Base-by-base conservation (phyloP, 2,888 invertebrate species). In the Diaphora mendica region DNA sequence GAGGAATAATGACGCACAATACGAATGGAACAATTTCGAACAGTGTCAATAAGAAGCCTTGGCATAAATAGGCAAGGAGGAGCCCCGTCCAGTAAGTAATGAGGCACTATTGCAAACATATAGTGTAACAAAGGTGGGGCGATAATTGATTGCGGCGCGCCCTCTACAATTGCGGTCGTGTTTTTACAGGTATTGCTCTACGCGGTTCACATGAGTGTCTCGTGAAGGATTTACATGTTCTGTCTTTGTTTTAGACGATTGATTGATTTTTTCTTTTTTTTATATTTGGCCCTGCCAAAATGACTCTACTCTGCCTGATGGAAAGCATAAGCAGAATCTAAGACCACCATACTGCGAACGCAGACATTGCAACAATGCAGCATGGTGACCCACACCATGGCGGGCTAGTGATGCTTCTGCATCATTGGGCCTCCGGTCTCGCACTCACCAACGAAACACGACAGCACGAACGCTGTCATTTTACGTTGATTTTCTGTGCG, bases 131-230 rank as follows among this genome's bases (percentile, higher is more conserved):
- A 84, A 87, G 87, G 91, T 82, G 88, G 86, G 89, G 85, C 86
- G 77, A 83, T 94, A 95, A 95, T 95, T 95, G 94, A 95, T 94
- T 94, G 93, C 90, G 76, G 89, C 92, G 70, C 92, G 88, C 91
- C 86, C 92, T 91, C 88, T 77, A 85, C 88, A 84, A 80, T 83
- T 85, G 83, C 79, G 84, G 85, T 82, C 82, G 77, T 76, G 78
- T 78, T 85, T 87, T 85, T 85, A 84, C 77, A 79, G 72, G 67
- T 76, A 77, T 80, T 82, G 75, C 78, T 78, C 77, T 62, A 75
- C 70, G 64, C 55, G 64, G 68, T 73, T 69, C 70, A 67, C 74
- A 68, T 44, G 69, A 79, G 71, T 79, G 74, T 76, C 75, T 81
- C 73, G 30, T 64, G 39, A 33, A 71, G 68, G 72, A 79, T 84